phyloP scores from a whole-genome alignment of 2,797 vertebrate genomes.

The Caiman crocodilus region DNA sequence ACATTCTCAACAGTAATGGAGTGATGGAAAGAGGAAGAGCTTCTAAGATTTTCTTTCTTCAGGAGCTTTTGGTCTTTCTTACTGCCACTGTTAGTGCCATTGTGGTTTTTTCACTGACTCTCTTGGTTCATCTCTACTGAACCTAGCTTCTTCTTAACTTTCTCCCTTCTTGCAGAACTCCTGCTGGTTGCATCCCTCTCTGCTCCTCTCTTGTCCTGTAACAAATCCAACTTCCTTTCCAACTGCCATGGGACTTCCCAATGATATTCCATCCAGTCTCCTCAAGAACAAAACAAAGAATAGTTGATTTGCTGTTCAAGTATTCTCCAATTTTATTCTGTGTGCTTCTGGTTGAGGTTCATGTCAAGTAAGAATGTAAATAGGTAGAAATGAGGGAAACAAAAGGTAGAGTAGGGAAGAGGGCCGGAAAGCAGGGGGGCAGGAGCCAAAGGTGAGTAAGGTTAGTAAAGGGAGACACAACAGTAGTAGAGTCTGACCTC shows the following conservation, averaged over 20 bases:
- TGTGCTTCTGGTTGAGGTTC: too few relatives aligned
- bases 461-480: too few relatives aligned
- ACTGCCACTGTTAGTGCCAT: background rate
- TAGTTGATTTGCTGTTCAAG: background rate
- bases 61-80: background rate
- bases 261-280: background rate
- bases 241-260: background rate
- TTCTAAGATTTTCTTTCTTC: background rate
- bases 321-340: background rate
- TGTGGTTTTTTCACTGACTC: background rate
- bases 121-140: background rate
- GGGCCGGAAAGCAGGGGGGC: too few relatives aligned
- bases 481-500: too few relatives aligned
- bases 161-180: background rate
- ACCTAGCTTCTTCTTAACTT: background rate
- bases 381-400: too few relatives aligned
- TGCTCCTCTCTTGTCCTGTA: background rate
- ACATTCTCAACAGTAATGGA: background rate
- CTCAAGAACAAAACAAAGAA: background rate
- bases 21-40: background rate
- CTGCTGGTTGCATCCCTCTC: background rate
- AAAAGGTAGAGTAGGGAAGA: too few relatives aligned
- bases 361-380: too few relatives aligned
- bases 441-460: too few relatives aligned
- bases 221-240: background rate